A percentile compares a stretch with the other conserved stretches of the same genome.
phyloP scores from a whole-genome alignment of 2,888 invertebrate genomes.

The Tenodera sinensis region DNA sequence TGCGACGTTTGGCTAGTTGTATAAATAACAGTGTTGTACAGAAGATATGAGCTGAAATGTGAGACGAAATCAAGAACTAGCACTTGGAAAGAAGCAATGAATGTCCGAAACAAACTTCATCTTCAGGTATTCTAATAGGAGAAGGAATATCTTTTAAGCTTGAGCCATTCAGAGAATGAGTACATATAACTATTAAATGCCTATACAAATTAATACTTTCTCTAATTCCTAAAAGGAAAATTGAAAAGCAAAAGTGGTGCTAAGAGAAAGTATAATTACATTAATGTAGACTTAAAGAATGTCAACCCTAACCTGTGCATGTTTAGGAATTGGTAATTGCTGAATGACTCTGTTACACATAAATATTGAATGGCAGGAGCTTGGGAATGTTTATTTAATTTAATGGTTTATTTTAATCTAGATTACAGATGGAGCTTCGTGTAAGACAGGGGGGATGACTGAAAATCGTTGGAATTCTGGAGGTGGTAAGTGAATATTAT shows the following conservation, averaged over 20 bases:
- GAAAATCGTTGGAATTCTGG: conserved; percentile 25
- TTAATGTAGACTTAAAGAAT: background rate
- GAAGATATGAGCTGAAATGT: conserved; percentile 17
- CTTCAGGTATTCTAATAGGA: conserved; percentile 10
- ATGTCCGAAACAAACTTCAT: conserved; percentile 20
- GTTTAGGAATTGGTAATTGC: background rate
- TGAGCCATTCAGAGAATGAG: background rate
- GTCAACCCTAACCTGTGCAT: conserved; percentile 8
- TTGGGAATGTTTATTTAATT: background rate
- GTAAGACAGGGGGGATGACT: conserved; percentile 27
- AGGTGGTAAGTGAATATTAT: conserved; percentile 21
- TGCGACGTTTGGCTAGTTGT: background rate
- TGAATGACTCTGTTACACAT: background rate
- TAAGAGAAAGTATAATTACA: background rate
- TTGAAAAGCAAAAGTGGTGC: background rate
- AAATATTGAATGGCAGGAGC: background rate
- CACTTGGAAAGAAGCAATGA: conserved; percentile 13
- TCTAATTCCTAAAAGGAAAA: background rate
- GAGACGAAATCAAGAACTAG: conserved; percentile 16
- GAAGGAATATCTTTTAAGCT: background rate
- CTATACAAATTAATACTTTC: background rate
- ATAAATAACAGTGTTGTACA: background rate
- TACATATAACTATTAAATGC: background rate
- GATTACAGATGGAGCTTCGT: conserved; percentile 27
- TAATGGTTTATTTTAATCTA: background rate